These are phyloP conservation scores for Bombus superbus DNA, from an alignment of 1,140 invertebrate genomes.

Conservation along the genomic window DNA sequence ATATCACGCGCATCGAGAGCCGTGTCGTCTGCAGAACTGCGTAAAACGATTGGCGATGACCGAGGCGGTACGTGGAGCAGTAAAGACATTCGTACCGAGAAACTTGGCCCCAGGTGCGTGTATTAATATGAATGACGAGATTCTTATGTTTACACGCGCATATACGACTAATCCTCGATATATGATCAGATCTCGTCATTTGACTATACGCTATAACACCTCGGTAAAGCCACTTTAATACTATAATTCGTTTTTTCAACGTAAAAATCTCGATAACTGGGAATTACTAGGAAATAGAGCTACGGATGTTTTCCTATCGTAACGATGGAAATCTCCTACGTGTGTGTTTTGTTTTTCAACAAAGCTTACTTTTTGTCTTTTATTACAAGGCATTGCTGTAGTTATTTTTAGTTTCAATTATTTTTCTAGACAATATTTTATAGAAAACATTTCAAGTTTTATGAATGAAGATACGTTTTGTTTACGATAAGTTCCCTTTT, in stretches of 20 bases:
- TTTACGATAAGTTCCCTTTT: not conserved
- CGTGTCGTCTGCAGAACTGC: constrained; percentile 64
- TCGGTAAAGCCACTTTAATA: constrained; percentile 19
- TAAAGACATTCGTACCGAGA: constrained; percentile 63
- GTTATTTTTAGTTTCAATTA: not conserved
- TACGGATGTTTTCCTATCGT: not conserved
- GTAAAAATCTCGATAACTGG: not conserved
- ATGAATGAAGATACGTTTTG: not conserved
- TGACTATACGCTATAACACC: constrained; percentile 2
- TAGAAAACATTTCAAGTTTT: too few relatives aligned
- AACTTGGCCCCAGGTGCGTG: constrained; percentile 66
- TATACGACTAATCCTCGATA: constrained; percentile 41
- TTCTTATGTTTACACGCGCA: constrained; percentile 65
- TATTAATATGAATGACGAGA: constrained; percentile 78
- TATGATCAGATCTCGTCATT: constrained; percentile 41
- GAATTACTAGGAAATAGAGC: not conserved
- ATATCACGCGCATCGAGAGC: constrained; percentile 13
- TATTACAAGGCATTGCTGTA: not conserved
- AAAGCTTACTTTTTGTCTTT: not conserved
- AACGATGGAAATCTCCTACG: not conserved
- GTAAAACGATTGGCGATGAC: constrained; percentile 50
- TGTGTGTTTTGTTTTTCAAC: not conserved
- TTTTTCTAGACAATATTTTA: not conserved
- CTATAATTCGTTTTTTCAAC: not conserved
- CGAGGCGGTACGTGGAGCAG: constrained; percentile 47